Percentiles rank a stretch among this genome's conserved stretches.
phyloP scores from a whole-genome alignment of 2,113 vertebrate species.

The Lucifuga dentata region DNA sequence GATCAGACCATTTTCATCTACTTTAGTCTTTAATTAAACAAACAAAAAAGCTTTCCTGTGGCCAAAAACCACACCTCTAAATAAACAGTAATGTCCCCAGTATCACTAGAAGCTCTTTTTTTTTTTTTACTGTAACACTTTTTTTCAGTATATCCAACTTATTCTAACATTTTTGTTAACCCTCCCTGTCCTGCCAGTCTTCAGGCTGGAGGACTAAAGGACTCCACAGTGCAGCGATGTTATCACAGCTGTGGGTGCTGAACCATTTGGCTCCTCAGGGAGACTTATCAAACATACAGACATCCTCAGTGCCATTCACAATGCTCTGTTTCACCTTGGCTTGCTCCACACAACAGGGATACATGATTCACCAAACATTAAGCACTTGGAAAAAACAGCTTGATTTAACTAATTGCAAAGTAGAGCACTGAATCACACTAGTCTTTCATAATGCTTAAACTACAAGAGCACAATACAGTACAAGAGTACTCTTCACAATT shows the following conservation, averaged over 20 bases:
- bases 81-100: background rate
- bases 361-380: conserved; percentile 36
- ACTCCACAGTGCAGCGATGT: conserved; percentile 67
- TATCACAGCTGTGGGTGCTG: conserved; percentile 83
- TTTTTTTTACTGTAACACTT: too few relatives aligned
- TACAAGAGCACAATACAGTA: too few relatives aligned
- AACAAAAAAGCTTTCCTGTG: background rate
- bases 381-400: conserved; percentile 12
- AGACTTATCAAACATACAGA: conserved; percentile 54
- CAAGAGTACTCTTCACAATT: too few relatives aligned
- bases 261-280: conserved; percentile 73
- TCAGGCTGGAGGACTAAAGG: conserved; percentile 26
- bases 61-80: too few relatives aligned
- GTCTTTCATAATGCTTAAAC: too few relatives aligned
- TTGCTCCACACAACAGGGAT: conserved; percentile 52
- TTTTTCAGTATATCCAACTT: too few relatives aligned
- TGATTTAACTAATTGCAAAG: conserved; percentile 19
- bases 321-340: conserved; percentile 54
- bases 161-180: too few relatives aligned
- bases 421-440: background rate
- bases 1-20: background rate
- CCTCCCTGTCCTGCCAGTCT: conserved; percentile 12
- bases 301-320: conserved; percentile 58
- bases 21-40: background rate
- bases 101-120: background rate